Evolutionary conservation across 1,140 invertebrate species (phyloP).

Genomic region (Drosophila funebris): DNA sequence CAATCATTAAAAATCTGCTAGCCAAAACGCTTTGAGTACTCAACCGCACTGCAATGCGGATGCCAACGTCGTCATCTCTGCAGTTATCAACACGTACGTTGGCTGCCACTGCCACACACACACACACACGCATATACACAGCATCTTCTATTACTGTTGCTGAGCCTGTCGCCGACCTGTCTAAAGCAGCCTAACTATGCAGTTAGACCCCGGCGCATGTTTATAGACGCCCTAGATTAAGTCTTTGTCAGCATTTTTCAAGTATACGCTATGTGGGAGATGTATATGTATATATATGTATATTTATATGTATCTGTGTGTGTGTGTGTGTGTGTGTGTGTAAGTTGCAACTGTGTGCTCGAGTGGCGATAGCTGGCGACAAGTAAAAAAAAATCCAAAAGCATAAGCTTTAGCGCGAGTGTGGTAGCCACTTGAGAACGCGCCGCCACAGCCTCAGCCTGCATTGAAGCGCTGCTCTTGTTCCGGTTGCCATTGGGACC

Average conservation of each 20-base stretch:
- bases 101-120: conserved; percentile 10
- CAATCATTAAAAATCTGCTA: conserved; percentile 79
- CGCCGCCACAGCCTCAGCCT: conserved; percentile 42
- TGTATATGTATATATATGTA: background rate
- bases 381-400: conserved; percentile 74
- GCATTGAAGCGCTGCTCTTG: conserved; percentile 25
- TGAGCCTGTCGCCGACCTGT: conserved; percentile 60
- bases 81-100: conserved; percentile 66
- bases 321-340: conserved; percentile 2
- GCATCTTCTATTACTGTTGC: conserved; percentile 24
- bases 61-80: conserved; percentile 43
- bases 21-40: conserved; percentile 59
- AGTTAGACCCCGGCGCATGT: conserved; percentile 67
- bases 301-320: conserved; percentile 15
- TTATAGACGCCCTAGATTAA: conserved; percentile 81
- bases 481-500: conserved; percentile 44
- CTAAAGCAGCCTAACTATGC: conserved; percentile 72
- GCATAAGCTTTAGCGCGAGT: conserved; percentile 72
- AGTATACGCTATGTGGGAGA: conserved; percentile 57
- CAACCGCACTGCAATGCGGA: conserved; percentile 64
- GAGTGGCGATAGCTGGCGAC: conserved; percentile 75
- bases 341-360: conserved; percentile 49
- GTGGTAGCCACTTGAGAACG: conserved; percentile 59
- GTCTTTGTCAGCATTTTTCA: conserved; percentile 80
- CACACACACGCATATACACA: no score